Conservation (phyloP, 2,113 vertebrate species). For the Alectura lathami region DNA sequence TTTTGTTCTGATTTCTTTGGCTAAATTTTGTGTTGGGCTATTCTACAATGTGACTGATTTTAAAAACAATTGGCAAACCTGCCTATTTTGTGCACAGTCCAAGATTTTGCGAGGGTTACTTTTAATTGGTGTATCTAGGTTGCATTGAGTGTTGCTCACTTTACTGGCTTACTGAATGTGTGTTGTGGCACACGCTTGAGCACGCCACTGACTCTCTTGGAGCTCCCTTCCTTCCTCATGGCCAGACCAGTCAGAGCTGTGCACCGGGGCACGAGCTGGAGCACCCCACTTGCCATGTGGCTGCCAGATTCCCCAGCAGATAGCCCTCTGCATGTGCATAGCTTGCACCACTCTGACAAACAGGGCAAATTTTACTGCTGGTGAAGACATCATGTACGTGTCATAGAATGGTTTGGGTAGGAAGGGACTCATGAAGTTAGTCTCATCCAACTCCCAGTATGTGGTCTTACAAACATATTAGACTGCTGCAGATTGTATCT, state of each 20-base stretch:
- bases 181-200: neutral
- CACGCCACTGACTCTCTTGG: neutral
- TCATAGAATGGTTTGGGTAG: neutral
- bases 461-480: neutral
- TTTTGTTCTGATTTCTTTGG: neutral
- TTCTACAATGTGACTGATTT: neutral
- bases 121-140: neutral
- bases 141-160: neutral
- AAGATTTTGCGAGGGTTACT: neutral
- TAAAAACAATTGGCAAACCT: neutral
- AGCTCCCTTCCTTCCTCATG: rapidly evolving
- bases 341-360: neutral
- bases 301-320: neutral
- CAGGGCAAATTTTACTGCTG: neutral
- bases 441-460: neutral
- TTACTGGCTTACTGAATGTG: neutral
- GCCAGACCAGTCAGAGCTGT: neutral
- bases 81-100: neutral
- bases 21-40: neutral
- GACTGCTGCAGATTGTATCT: neutral
- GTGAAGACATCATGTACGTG: neutral
- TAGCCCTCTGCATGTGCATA: rapidly evolving
- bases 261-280: neutral
- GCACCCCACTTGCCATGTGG: rapidly evolving
- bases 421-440: neutral